Evolutionary conservation across 2,888 invertebrate genomes (phyloP).

Genomic region (Polydrusus pterygomalis): DNA sequence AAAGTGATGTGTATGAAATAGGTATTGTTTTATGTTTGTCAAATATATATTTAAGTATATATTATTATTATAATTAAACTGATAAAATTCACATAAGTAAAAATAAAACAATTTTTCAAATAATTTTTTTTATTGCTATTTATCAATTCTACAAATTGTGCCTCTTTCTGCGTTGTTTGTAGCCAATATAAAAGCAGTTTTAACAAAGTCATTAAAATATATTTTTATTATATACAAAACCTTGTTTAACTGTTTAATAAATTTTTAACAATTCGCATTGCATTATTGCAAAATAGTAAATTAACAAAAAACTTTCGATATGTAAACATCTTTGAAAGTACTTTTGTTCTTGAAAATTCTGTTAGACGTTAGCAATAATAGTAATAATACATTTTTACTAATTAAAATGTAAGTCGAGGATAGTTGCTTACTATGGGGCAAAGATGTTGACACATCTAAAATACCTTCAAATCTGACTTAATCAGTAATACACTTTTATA

Average conservation of each 20-base stretch:
- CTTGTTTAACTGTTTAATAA: conserved; percentile 8
- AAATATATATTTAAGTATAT: no score
- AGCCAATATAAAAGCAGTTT: conserved; percentile 37
- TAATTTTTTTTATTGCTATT: conserved; percentile 44
- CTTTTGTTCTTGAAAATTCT: neutral
- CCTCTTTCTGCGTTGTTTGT: conserved; percentile 27
- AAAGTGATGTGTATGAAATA: conserved; percentile 1
- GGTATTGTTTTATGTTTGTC: neutral
- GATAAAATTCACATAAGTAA: neutral
- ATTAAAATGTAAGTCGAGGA: neutral
- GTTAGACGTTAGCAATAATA: neutral
- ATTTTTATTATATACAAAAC: conserved; percentile 36
- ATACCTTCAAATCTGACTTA: neutral
- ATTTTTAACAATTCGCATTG: conserved; percentile 43
- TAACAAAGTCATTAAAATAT: conserved; percentile 47
- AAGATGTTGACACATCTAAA: neutral
- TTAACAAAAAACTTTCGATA: neutral
- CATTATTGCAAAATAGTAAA: neutral
- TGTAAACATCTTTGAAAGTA: neutral
- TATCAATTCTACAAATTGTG: conserved; percentile 34
- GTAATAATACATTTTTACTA: no score
- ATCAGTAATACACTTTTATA: neutral
- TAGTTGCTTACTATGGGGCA: neutral
- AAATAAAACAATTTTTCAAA: conserved; percentile 15
- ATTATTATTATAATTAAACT: neutral